Conservation (phyloP, 2,797 vertebrate genomes). For the Sebastes vulpes region DNA sequence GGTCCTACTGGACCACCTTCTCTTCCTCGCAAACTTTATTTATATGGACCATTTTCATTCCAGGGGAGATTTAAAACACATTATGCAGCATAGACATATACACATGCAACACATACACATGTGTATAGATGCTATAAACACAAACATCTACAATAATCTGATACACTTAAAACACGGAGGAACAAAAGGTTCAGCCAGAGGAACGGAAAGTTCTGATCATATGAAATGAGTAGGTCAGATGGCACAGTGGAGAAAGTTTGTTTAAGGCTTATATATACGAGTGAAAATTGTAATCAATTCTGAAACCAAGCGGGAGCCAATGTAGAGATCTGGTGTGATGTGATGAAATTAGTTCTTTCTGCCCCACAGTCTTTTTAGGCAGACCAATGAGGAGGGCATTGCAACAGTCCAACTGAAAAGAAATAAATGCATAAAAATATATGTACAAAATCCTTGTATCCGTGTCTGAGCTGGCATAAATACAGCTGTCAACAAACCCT, state of each 20-base stretch:
- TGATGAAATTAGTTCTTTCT: not conserved
- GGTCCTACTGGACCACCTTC: not conserved
- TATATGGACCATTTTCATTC: not conserved
- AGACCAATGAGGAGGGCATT: not conserved
- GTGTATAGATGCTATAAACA: not conserved
- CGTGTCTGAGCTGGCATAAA: no score
- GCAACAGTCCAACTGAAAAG: not conserved
- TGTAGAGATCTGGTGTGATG: not conserved
- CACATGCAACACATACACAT: not conserved
- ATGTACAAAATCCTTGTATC: not conserved
- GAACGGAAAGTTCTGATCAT: not conserved
- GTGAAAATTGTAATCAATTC: not conserved
- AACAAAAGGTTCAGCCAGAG: not conserved
- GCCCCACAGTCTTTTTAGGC: not conserved
- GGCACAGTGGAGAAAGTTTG: not conserved
- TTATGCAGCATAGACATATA: not conserved
- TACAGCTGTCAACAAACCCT: not conserved
- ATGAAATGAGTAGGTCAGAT: not conserved
- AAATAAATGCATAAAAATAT: not conserved
- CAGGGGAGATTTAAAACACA: not conserved
- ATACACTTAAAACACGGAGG: not conserved
- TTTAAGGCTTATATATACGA: not conserved
- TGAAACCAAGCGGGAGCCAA: not conserved
- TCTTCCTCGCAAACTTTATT: not conserved
- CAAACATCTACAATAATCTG: not conserved